Evolutionary conservation across 1,140 invertebrate genomes (phyloP).

Genomic region (Aphaenogaster floridana): DNA sequence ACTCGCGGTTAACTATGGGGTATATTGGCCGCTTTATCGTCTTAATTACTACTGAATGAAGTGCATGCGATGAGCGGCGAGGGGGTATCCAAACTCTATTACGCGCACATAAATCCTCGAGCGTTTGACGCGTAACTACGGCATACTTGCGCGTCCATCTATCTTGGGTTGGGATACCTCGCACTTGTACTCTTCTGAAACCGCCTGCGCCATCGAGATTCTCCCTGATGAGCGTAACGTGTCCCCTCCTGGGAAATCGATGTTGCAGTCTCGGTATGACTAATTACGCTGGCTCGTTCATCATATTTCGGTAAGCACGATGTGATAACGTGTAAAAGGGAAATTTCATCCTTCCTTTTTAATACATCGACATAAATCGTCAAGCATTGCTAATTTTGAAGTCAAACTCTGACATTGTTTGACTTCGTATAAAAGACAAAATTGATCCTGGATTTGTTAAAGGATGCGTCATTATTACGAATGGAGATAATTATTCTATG

Average conservation of each 20-base stretch:
- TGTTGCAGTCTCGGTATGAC: conserved; percentile 64
- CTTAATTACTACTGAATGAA: conserved; percentile 61
- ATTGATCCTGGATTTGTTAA: background rate
- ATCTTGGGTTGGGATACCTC: conserved; percentile 69
- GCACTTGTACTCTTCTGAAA: conserved; percentile 69
- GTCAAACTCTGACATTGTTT: background rate
- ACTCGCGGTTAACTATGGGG: conserved; percentile 23
- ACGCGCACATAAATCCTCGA: conserved; percentile 71
- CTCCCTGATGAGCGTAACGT: conserved; percentile 43
- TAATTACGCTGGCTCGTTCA: conserved; percentile 68
- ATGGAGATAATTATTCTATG: background rate
- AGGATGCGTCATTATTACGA: background rate
- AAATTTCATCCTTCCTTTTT: background rate
- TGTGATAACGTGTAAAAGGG: conserved; percentile 9
- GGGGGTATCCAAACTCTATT: conserved; percentile 69
- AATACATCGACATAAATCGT: background rate
- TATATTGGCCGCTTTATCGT: conserved; percentile 45
- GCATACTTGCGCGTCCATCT: conserved; percentile 74
- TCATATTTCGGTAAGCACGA: conserved; percentile 55
- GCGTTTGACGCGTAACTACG: conserved; percentile 71
- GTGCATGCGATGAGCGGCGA: conserved; percentile 31
- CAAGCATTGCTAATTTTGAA: background rate
- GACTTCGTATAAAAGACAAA: background rate
- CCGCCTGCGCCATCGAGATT: conserved; percentile 65
- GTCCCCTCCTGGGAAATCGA: conserved; percentile 55